Conservation (phyloP, 2,888 invertebrate species). For the Ariolimax columbianus region DNA sequence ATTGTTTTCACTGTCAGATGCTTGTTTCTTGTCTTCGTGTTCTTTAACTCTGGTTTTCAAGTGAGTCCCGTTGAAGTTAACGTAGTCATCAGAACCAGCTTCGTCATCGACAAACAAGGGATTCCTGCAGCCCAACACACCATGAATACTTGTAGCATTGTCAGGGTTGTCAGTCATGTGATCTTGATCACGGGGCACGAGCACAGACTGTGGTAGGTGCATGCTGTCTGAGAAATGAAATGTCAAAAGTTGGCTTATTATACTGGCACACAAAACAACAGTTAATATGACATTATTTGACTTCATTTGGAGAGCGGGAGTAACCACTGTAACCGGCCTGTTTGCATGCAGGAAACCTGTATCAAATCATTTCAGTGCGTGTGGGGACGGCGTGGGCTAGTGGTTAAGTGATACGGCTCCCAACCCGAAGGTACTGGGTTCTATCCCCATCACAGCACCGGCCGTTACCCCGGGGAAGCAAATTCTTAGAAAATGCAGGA, state of each 20-base stretch:
- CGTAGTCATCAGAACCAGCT: neutral
- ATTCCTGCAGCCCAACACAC: conserved; percentile 51
- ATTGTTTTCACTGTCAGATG: neutral
- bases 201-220: neutral
- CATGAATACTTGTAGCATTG: conserved; percentile 6
- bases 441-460: too few relatives aligned
- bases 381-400: too few relatives aligned
- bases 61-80: neutral
- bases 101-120: conserved; percentile 55
- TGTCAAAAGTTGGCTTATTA: neutral
- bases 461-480: too few relatives aligned
- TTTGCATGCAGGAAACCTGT: neutral
- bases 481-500: too few relatives aligned
- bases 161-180: neutral
- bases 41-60: neutral
- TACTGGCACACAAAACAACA: neutral
- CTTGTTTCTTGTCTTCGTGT: neutral
- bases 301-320: too few relatives aligned
- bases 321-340: too few relatives aligned
- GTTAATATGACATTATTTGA: too few relatives aligned
- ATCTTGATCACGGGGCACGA: neutral
- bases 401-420: too few relatives aligned
- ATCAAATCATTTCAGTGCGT: neutral
- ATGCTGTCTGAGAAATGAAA: neutral
- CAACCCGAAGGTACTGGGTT: too few relatives aligned